Evolutionary conservation across 30 jellyfish, hydroid and myxozoan species (phyloP).

Genomic region (Turritopsis rubra): DNA sequence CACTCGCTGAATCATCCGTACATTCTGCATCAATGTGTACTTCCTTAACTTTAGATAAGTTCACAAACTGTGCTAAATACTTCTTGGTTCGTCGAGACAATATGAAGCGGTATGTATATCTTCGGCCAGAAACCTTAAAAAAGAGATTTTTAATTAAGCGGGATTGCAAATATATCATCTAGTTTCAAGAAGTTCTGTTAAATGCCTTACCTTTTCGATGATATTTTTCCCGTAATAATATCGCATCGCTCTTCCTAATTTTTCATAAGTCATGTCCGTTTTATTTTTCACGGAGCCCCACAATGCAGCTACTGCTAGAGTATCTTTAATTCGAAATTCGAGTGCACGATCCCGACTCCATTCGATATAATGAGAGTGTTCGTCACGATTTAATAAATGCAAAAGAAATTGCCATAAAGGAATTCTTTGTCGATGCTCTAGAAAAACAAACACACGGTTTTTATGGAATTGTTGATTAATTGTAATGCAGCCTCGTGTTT

Average conservation of each 20-base stretch:
- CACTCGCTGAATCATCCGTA: not conserved
- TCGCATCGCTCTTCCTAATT: slow-evolving; percentile 66
- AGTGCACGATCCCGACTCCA: slow-evolving; percentile 31
- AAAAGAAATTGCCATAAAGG: slow-evolving; percentile 94
- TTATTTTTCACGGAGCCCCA: slow-evolving; percentile 65
- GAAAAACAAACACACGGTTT: not conserved
- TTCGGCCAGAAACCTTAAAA: slow-evolving; percentile 44
- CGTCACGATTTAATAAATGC: slow-evolving; percentile 74
- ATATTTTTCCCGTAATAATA: slow-evolving; percentile 62
- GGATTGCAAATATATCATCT: not conserved
- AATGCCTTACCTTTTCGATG: slow-evolving; percentile 66
- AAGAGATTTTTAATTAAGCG: not conserved
- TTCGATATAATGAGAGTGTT: slow-evolving; percentile 24
- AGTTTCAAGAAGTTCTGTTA: not conserved
- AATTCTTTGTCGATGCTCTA: slow-evolving; percentile 94
- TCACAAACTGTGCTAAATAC: slow-evolving; percentile 24
- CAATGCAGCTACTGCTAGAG: slow-evolving; percentile 40
- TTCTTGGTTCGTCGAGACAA: slow-evolving; percentile 47
- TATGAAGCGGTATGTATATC: slow-evolving; percentile 59
- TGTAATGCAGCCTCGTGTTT: too few relatives aligned
- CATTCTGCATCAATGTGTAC: not conserved
- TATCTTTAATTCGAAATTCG: slow-evolving; percentile 43
- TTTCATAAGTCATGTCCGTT: slow-evolving; percentile 69
- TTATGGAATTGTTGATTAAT: too few relatives aligned
- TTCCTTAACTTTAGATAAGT: not conserved